Conservation (phyloP, 1,140 invertebrate genomes). For the Mesaphorura yosii region DNA sequence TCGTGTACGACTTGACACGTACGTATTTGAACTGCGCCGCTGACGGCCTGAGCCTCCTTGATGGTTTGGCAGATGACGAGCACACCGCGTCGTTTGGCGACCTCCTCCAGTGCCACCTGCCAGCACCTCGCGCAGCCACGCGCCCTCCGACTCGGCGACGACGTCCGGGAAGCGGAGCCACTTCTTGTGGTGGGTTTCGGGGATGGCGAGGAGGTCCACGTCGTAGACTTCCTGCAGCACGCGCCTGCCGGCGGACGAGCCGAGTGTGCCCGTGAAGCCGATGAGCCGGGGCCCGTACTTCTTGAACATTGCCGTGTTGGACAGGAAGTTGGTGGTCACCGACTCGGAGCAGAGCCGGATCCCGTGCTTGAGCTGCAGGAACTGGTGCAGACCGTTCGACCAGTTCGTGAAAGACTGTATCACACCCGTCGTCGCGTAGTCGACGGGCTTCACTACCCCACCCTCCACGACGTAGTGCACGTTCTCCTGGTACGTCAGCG, state of each 20-base stretch:
- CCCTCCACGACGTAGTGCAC: slow-evolving; percentile 17
- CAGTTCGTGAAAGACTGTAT: slow-evolving; percentile 12
- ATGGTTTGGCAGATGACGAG: slow-evolving; percentile 35
- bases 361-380: slow-evolving; percentile 19
- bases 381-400: slow-evolving; percentile 19
- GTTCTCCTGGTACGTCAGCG: slow-evolving; percentile 11
- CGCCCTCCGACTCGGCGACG: slow-evolving; percentile 13
- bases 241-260: slow-evolving; percentile 31
- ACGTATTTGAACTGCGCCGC: slow-evolving; percentile 7
- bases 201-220: slow-evolving; percentile 34
- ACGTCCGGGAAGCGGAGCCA: slow-evolving; percentile 29
- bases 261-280: slow-evolving; percentile 37
- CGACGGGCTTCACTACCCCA: slow-evolving; percentile 13
- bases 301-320: slow-evolving; percentile 10
- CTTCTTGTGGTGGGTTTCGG: slow-evolving; percentile 30
- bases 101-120: neutral
- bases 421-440: slow-evolving; percentile 11
- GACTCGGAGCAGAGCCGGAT: slow-evolving; percentile 7
- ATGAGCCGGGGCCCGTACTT: slow-evolving; percentile 27
- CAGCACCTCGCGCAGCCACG: slow-evolving; percentile 20
- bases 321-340: slow-evolving; percentile 17
- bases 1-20: neutral
- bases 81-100: slow-evolving; percentile 24
- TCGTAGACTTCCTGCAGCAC: slow-evolving; percentile 32
- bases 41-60: slow-evolving; percentile 23